Evolutionary conservation across 1,140 invertebrate species (phyloP).

Genomic region (Sminthurinus signatus): DNA sequence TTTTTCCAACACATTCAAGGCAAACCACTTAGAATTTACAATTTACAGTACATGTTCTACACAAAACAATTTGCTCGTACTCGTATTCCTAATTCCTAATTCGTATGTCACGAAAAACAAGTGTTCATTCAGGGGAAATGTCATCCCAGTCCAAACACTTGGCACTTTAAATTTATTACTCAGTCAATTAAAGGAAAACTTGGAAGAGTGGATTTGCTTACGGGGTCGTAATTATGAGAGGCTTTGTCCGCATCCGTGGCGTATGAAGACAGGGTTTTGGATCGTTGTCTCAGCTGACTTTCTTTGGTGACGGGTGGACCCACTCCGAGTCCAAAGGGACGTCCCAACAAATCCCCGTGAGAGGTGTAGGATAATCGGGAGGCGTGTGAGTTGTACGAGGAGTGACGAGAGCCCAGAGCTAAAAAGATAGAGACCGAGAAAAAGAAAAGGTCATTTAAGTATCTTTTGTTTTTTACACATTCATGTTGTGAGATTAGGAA

Average conservation of each 20-base stretch:
- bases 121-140: too few species aligned
- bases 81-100: too few species aligned
- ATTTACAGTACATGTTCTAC: too few species aligned
- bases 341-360: slow-evolving; percentile 74
- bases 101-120: too few species aligned
- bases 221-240: slow-evolving; percentile 21
- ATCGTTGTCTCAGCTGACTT: slow-evolving; percentile 66
- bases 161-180: too few species aligned
- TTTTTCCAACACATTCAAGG: neutral
- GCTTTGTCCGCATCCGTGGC: slow-evolving; percentile 25
- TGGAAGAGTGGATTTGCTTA: too few species aligned
- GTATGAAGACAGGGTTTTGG: slow-evolving; percentile 45
- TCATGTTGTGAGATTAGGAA: neutral
- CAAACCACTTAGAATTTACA: too few species aligned
- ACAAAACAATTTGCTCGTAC: too few species aligned
- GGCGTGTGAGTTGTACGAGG: slow-evolving; percentile 88
- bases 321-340: slow-evolving; percentile 53
- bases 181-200: too few species aligned
- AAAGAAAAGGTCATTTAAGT: too few species aligned
- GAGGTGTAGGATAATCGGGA: slow-evolving; percentile 87
- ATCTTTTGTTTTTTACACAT: neutral
- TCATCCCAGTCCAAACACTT: too few species aligned
- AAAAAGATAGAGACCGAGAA: neutral
- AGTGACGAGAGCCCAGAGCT: slow-evolving; percentile 71
- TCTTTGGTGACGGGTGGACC: slow-evolving; percentile 72